Evolutionary conservation across 2,888 invertebrate genomes (phyloP).

Genomic region (Chloroclysta siterata): DNA sequence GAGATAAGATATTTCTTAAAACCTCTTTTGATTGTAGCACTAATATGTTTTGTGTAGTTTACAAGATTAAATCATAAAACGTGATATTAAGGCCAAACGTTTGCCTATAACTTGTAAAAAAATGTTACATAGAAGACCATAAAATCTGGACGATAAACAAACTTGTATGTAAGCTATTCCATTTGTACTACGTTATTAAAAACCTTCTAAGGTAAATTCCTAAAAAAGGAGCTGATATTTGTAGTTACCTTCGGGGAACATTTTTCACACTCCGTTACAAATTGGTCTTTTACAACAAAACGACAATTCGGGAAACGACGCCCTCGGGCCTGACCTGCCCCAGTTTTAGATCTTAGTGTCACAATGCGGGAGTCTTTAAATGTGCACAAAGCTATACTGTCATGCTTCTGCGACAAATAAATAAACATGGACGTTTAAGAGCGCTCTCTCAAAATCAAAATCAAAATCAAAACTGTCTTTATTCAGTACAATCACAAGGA

Average conservation of each 20-base stretch:
- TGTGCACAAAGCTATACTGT: conserved; percentile 18
- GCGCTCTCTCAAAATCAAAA: too few relatives aligned
- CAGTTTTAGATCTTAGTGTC: conserved; percentile 27
- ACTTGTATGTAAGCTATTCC: too few relatives aligned
- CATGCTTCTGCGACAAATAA: background rate
- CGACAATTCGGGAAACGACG: conserved; percentile 32
- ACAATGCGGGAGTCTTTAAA: conserved; percentile 27
- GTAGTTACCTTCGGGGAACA: conserved; percentile 27
- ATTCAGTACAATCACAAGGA: too few relatives aligned
- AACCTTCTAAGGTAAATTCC: conserved; percentile 12
- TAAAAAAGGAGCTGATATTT: conserved; percentile 9
- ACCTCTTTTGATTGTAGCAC: too few relatives aligned
- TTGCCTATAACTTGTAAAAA: too few relatives aligned
- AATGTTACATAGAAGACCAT: too few relatives aligned
- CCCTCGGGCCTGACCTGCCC: conserved; percentile 25
- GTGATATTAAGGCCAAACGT: too few relatives aligned
- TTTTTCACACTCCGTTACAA: conserved; percentile 35
- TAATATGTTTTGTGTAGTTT: too few relatives aligned
- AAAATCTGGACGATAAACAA: too few relatives aligned
- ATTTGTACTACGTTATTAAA: conserved; percentile 24
- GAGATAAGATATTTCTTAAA: background rate
- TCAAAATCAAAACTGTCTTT: too few relatives aligned
- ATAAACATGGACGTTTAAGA: background rate
- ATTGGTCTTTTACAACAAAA: conserved; percentile 34
- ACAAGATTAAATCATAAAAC: too few relatives aligned